Base-by-base conservation (phyloP, 1,140 invertebrate genomes). In the Heliconius congener region DNA sequence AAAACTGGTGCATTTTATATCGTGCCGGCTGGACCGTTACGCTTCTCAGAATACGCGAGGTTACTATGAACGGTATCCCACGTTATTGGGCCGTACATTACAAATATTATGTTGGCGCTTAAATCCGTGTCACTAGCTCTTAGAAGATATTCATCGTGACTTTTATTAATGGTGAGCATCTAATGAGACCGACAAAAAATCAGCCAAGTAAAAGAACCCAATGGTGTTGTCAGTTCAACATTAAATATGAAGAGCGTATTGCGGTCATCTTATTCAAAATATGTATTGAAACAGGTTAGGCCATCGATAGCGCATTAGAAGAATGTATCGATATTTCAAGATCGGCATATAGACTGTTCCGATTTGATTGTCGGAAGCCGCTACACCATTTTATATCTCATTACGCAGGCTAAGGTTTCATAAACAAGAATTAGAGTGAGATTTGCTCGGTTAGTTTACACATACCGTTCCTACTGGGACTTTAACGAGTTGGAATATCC, bases 341-440 rank as follows among this genome's bases (percentile, higher is more conserved):
- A 75, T 73, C 46, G 71, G 77, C 78, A 27, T 66, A 77, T 77
- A 74, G 83, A 86, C 80, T 78, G 82, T 85, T 75, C 78, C 76
- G 84, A 79, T 86, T 84, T 85, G 87, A 90, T 89, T 88, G 88
- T 89, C 82, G 84, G 86, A 83, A 82, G 86, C 85, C 85, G 85
- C 86, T 87, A 81, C 84, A 87, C 87, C 85, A 85, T 84, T 87
- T 89, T 86, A 86, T 83, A 85, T 88, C 81, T 87, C 87, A 88
- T 89, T 87, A 85, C 87, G 81, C 87, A 80, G 80, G 74, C 78
- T 84, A 79, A 80, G 77, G 81, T 74, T 77, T 84, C 90, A 93
- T 94, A 94, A 94, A 94, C 90, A 91, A 92, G 93, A 91, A 94
- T 94, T 94, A 94, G 90, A 88, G 88, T 90, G 88, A 84, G 81